Evolutionary conservation across 2,888 invertebrate species (phyloP), one percentile per base, ranked within the genome.

Genomic region (Athripsodes cinereus): DNA sequence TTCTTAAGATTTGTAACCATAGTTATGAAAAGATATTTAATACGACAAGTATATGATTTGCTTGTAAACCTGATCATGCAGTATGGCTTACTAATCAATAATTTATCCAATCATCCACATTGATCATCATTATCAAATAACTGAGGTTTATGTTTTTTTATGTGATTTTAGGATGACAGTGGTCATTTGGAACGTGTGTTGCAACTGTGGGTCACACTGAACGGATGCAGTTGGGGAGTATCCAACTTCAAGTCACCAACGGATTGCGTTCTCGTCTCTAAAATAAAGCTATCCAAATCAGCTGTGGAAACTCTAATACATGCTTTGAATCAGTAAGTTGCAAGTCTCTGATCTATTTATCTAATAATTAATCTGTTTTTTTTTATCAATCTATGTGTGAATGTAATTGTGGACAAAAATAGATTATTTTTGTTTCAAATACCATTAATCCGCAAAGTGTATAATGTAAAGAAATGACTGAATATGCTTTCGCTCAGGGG

Each of bases 141-240:
- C n/a, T n/a, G n/a, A n/a, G n/a, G n/a, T n/a, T n/a, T n/a, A n/a
- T n/a, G n/a, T n/a, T n/a, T n/a, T n/a, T n/a, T n/a, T n/a, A n/a
- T n/a, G n/a, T n/a, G n/a, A n/a, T 13, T 31, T 57, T 53, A 86
- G 81, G 83, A 85, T 71, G 83, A 86, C 53, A 85, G 88, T 69
- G 82, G 86, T 19, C 87, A 88, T 69, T 81, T 94, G 69, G 94
- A 94, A 73, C 85, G 90, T 69, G 86, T 92, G 52, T 76, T 94
- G 35, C 89, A 92, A 64, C 77, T 94, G 65, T 95, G 94, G 92
- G 77, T 95, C 62, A 92, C 91, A 2, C 76, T 94, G 62, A 92
- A 92, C 82, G 80, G 88, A 72, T 71, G 78, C 58, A 67, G 73
- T 70, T 72, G 77, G 78, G 69, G 81, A 66, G 67, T 68, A 55